Percentiles rank a stretch among this genome's conserved stretches.
Conservation (phyloP, 1,140 invertebrate species). For the Listronotus oregonensis region DNA sequence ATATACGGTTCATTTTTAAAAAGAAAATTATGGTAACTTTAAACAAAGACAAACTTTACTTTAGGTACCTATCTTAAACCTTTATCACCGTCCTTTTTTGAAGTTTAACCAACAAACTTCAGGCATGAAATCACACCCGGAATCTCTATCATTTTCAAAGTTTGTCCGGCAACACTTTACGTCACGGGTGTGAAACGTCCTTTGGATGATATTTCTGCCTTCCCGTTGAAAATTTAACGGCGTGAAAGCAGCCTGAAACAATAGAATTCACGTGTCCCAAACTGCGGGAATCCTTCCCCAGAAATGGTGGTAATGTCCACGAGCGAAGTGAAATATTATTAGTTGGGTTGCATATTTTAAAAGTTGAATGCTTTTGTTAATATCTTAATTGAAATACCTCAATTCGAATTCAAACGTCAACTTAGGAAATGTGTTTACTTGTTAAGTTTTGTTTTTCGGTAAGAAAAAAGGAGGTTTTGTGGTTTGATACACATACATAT, state of each 20-base stretch:
- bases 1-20: too few relatives aligned
- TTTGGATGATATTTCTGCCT: slow-evolving; percentile 22
- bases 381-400: too few relatives aligned
- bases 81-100: neutral
- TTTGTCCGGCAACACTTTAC: slow-evolving; percentile 24
- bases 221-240: slow-evolving; percentile 33
- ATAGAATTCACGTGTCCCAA: slow-evolving; percentile 30
- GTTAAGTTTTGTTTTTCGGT: too few relatives aligned
- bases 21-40: too few relatives aligned
- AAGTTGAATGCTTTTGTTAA: too few relatives aligned
- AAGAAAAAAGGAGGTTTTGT: too few relatives aligned
- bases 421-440: too few relatives aligned
- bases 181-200: slow-evolving; percentile 12
- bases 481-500: too few relatives aligned
- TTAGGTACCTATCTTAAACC: too few relatives aligned
- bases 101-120: slow-evolving; percentile 1
- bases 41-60: too few relatives aligned
- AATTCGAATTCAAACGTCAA: too few relatives aligned
- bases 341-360: neutral
- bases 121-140: neutral
- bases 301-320: slow-evolving; percentile 18
- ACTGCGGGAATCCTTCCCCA: slow-evolving; percentile 13
- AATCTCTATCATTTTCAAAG: slow-evolving; percentile 20
- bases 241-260: slow-evolving; percentile 30
- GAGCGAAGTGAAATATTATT: slow-evolving; percentile 22